Conservation (phyloP, 2,797 vertebrate genomes). For the Sciurus carolinensis region DNA sequence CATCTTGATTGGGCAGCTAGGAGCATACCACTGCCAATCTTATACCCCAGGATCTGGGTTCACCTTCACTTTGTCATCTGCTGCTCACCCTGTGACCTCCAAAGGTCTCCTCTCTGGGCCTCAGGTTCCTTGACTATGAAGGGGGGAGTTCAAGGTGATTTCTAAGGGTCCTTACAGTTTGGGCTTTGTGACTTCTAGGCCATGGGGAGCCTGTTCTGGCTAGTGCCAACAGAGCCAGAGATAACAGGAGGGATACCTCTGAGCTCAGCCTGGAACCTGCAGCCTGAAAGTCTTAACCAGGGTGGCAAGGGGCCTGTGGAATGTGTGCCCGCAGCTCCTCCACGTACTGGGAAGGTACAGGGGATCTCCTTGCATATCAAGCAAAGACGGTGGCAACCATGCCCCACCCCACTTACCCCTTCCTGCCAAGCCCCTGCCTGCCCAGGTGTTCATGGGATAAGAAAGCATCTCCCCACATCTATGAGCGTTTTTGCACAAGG, state of each 20-base stretch:
- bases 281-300: background rate
- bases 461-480: background rate
- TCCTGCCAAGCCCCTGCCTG: background rate
- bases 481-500: slow-evolving; percentile 60
- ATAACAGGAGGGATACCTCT: rapidly evolving
- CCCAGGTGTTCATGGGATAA: background rate
- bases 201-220: background rate
- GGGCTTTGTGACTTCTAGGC: background rate
- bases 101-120: rapidly evolving
- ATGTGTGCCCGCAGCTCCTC: background rate
- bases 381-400: background rate
- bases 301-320: too few species aligned
- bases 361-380: too few species aligned
- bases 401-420: too few species aligned
- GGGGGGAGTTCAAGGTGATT: background rate
- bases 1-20: background rate
- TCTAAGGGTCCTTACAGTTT: background rate
- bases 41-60: background rate
- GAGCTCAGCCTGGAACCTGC: background rate
- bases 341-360: background rate
- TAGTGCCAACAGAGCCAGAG: background rate
- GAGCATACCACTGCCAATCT: background rate
- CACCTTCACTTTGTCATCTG: background rate
- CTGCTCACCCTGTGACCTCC: rapidly evolving
- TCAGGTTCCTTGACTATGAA: background rate